Percentiles rank a stretch among this genome's conserved stretches.
Conservation (phyloP, 2,888 invertebrate genomes). For the Cremastinae sp. region DNA sequence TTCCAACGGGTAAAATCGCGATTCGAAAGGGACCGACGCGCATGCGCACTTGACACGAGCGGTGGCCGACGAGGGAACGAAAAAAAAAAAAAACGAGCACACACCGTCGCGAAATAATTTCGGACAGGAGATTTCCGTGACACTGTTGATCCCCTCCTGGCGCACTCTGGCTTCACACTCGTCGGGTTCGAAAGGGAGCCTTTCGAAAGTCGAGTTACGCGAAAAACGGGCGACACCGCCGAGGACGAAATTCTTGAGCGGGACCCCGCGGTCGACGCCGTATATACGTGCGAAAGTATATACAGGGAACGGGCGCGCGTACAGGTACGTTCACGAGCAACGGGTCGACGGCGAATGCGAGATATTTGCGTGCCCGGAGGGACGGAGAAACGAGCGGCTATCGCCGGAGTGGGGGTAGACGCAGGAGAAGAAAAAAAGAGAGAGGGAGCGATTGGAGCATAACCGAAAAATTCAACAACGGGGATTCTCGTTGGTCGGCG, state of each 20-base stretch:
- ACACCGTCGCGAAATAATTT: constrained; percentile 1
- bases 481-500: background rate
- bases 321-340: constrained; percentile 33
- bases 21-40: constrained; percentile 23
- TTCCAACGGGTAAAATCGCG: background rate
- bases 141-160: background rate
- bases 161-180: too few species aligned
- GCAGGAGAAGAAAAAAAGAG: constrained; percentile 37
- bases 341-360: constrained; percentile 46
- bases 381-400: constrained; percentile 3
- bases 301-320: constrained; percentile 1
- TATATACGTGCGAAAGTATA: background rate
- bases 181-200: too few species aligned
- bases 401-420: background rate
- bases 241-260: constrained; percentile 5
- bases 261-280: background rate
- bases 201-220: too few species aligned
- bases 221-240: too few species aligned
- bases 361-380: constrained; percentile 33
- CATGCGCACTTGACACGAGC: constrained; percentile 17
- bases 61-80: background rate
- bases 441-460: constrained; percentile 17
- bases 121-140: background rate
- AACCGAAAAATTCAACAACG: constrained; percentile 11
- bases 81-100: too few species aligned